Evolutionary conservation across 1,140 invertebrate genomes (phyloP), one percentile per base, ranked within the genome.

Genomic region (Drosophila miranda): DNA sequence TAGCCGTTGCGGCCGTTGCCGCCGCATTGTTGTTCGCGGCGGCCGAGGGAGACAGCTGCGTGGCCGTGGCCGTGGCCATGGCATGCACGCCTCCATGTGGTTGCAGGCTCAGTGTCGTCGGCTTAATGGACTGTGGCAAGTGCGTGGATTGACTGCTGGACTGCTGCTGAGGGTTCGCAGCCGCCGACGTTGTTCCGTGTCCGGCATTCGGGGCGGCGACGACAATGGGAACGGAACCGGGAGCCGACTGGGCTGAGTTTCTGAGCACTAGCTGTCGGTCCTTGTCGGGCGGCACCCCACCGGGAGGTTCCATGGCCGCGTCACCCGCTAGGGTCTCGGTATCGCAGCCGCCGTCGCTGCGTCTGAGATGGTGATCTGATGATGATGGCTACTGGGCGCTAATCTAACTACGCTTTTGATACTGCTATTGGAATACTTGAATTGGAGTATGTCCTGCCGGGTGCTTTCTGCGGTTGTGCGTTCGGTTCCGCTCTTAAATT

Each of bases 231-330:
- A 50, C 48, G 69, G 6, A 8, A 30, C 28, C 7, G 7, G 28
- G 28, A 8, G 7, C 60, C 23, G 72, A 41, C 45, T 42, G 49
- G 3, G 30, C 30, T 9, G 30, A 9, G 43, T 70, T 78, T 3
- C 68, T 57, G 1, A 72, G 50, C 51, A 81, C 78, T 56, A 83
- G 61, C 64, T 86, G 78, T 30, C 70, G 67, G 60, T 89, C 80
- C 72, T 64, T 79, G 46, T 90, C 81, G 46, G 84, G 78, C 52
- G 80, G 75, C 14, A 76, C 34, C 11, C 70, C 78, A 53, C 89
- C 78, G 62, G 79, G 66, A 44, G 89, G 89, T 75, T 90, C 89
- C 89, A 90, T 90, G 62, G 5, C 23, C 23, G 23, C 23, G 23
- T 26, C 5, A 26, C 23, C 23, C 23, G 23, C 23, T 26, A 26